Base-by-base conservation (phyloP, 2,113 vertebrate genomes). In the Dromiciops gliroides region DNA sequence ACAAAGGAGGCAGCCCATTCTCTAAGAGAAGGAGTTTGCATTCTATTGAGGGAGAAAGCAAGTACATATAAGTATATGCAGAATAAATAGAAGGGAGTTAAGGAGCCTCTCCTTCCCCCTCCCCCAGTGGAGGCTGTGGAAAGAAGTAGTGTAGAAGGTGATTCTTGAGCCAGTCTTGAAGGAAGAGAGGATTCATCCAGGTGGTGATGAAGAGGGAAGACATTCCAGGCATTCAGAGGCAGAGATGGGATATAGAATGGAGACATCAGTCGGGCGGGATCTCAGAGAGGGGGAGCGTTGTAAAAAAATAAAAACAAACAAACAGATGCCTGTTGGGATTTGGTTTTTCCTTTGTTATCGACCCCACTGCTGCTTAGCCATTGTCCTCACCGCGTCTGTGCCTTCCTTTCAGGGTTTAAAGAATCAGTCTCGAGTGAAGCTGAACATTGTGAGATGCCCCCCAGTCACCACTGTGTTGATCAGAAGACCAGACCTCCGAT, bases 401-500 rank as follows among this genome's bases (percentile, higher is more conserved):
- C 47, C 0, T 11, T 50, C 19, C 16, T 97, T n/a, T 0, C 50
- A 99, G 99, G 99, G 99, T 97, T 98, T 99, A 95, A 99, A 99
- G 98, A 99, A 99, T 95, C 99, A 99, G 98, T 98, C 99, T 26
- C 98, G 99, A 9, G 99, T 99, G 93, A 99, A 99, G 97, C 97
- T 99, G 95, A 99, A 99, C 97, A 99, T 99, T 3, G 99, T 99
- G 95, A 98, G 99, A 95, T 99, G 99, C 97, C 99, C 99, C 89
- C 99, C 99, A 0, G 99, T 99, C 90, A 99, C 99, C 88, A 99
- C 99, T 0, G 99, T 99, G 37, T 98, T 99, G 97, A 99, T 99
- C 98, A 98, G 99, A 97, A 99, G 99, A 92, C 99, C 99, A 0
- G 99, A 99, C 97, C 99, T 99, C 60, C 99, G 99, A 98, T 99